Conservation (phyloP, 2,797 vertebrate genomes). For the Danio albolineatus region DNA sequence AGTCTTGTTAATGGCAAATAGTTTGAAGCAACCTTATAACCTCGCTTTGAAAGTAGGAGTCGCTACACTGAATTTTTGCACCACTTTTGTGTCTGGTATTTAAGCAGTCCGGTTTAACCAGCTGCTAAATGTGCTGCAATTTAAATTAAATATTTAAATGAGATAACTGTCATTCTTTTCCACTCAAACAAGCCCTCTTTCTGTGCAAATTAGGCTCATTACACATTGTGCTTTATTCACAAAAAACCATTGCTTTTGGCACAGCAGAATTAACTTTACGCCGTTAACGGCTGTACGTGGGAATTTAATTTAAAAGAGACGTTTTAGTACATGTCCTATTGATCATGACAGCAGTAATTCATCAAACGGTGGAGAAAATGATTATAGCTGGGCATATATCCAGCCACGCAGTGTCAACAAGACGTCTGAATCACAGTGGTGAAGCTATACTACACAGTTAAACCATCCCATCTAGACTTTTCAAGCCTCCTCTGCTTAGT, state of each 20-base stretch:
- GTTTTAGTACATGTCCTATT: constrained; percentile 1
- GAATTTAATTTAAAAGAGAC: constrained; percentile 10
- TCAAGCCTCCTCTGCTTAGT: constrained; percentile 1
- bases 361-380: constrained; percentile 29
- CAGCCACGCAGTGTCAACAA: not conserved
- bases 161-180: not conserved
- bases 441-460: not conserved
- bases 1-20: not conserved
- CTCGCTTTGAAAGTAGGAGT: not conserved
- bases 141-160: not conserved
- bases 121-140: not conserved
- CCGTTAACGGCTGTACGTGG: not conserved
- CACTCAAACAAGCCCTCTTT: not conserved
- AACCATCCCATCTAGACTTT: not conserved
- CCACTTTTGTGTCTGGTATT: not conserved
- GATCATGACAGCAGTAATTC: constrained; percentile 17
- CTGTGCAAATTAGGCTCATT: not conserved
- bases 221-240: not conserved
- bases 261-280: not conserved
- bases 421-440: not conserved
- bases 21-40: not conserved
- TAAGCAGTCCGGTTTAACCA: constrained; percentile 8
- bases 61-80: not conserved
- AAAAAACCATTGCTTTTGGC: not conserved
- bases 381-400: not conserved